These are phyloP conservation scores for Asteroscopus sphinx DNA, from an alignment of 2,888 invertebrate genomes.

Conservation along the genomic window DNA sequence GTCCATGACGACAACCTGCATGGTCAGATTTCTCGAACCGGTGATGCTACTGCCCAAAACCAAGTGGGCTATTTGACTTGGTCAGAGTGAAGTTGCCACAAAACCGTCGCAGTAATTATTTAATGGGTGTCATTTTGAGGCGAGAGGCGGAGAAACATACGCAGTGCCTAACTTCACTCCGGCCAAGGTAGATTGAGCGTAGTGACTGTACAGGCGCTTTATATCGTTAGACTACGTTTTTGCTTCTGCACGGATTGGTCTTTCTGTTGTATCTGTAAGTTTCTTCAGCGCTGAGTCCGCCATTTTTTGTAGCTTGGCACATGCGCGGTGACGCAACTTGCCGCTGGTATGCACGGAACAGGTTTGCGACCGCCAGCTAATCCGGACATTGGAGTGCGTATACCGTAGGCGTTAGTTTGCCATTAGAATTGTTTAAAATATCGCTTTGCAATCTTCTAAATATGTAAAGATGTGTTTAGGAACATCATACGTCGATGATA, in stretches of 20 bases:
- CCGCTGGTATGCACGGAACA: slow-evolving; percentile 58
- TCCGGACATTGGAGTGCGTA: slow-evolving; percentile 50
- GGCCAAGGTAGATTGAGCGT: too few species aligned
- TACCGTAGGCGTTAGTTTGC: slow-evolving; percentile 31
- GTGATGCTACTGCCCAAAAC: too few species aligned
- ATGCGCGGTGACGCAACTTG: slow-evolving; percentile 60
- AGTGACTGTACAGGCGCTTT: not conserved
- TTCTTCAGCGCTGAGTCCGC: slow-evolving; percentile 37
- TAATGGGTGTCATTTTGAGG: too few species aligned
- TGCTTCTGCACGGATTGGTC: not conserved
- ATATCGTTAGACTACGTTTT: not conserved
- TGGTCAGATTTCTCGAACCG: too few species aligned
- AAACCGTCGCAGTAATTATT: too few species aligned
- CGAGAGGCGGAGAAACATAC: too few species aligned
- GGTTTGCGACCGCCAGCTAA: slow-evolving; percentile 51
- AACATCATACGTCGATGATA: not conserved
- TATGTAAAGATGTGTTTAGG: too few species aligned
- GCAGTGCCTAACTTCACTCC: too few species aligned
- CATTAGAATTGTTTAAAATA: slow-evolving; percentile 8
- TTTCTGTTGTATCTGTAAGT: slow-evolving; percentile 19
- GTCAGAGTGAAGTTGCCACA: too few species aligned
- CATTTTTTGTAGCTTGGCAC: slow-evolving; percentile 54
- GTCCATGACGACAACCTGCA: too few species aligned
- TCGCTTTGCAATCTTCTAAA: too few species aligned
- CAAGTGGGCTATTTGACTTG: too few species aligned